Evolutionary conservation across 2,797 vertebrate species (phyloP), one percentile per base, ranked within the genome.

Genomic region (Pelodytes ibericus): DNA sequence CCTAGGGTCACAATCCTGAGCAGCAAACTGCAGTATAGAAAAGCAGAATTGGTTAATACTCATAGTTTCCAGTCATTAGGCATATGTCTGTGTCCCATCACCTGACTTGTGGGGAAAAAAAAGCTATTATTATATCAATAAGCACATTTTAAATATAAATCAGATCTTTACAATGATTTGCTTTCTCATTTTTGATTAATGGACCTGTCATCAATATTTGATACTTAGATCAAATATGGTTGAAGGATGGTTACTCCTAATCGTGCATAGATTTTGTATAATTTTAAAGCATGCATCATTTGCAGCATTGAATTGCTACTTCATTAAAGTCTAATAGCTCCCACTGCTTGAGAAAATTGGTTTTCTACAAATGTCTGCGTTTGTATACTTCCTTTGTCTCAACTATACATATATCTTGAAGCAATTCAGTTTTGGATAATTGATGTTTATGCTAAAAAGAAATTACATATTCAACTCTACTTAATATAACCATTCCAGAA

Each of bases 181-280:
- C 29, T 16, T 61, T n/a, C 57, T 24, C 16, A 36, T 36, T 36
- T 68, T 83, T 81, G 65, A 80, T 79, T 81, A 76, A 81, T 2
- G 44, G 75, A 60, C 41, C 61, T 76, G 44, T 64, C 75, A 74
- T 15, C 77, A 36, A 59, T 72, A 31, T 59, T 68, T 75, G 79
- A 82, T 71, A 53, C 44, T 22, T 16, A 0, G 27, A 80, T 73
- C 30, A 70, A 83, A 71, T n/a, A 62, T 22, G 44, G 67, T 73
- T 81, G 74, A 73, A 80, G 56, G 74, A 72, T 80, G 67, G 59
- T 72, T 65, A 49, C 18, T n/a, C 61, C 72, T 80, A 71, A 70
- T 80, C 74, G 74, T 56, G 51, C 57, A 79, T 29, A 80, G 73
- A 13, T 7, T 51, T 80, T 65, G 58, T 16, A 83, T 68, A 62